These are phyloP conservation scores for Orientallactaga bullata DNA, from an alignment of 2,113 vertebrate genomes.

Conservation along the genomic window DNA sequence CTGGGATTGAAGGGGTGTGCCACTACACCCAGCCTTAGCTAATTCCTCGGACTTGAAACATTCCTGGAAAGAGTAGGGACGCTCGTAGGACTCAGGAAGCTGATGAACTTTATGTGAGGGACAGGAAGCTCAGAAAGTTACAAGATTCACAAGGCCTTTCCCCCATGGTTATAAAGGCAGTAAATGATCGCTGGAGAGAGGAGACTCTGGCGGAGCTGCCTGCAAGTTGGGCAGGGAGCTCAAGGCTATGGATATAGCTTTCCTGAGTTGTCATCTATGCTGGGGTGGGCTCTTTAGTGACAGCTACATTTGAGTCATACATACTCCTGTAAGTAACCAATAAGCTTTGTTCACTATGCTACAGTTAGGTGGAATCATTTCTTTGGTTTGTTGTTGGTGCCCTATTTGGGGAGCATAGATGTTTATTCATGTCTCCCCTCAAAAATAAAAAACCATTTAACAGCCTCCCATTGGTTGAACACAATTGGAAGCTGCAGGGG, in stretches of 20 bases:
- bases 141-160: background rate
- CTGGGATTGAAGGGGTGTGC: too few relatives aligned
- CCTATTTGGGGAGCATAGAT: background rate
- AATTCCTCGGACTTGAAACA: background rate
- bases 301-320: too few relatives aligned
- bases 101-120: background rate
- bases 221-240: too few relatives aligned
- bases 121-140: background rate
- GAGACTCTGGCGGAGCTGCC: too few relatives aligned
- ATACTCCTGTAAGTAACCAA: too few relatives aligned
- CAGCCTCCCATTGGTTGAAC: background rate
- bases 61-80: background rate
- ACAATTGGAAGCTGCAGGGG: background rate
- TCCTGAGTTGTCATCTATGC: too few relatives aligned
- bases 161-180: background rate
- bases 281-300: too few relatives aligned
- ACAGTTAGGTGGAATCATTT: background rate
- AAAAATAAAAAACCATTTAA: background rate
- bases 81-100: background rate
- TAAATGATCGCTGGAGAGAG: background rate
- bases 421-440: background rate
- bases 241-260: too few relatives aligned
- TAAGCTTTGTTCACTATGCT: background rate
- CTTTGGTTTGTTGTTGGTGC: background rate
- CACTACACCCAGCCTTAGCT: too few relatives aligned